A percentile compares a stretch with the other conserved stretches of the same genome.
Conservation (phyloP, 2,113 vertebrate species). For the Bombycilla garrulus region DNA sequence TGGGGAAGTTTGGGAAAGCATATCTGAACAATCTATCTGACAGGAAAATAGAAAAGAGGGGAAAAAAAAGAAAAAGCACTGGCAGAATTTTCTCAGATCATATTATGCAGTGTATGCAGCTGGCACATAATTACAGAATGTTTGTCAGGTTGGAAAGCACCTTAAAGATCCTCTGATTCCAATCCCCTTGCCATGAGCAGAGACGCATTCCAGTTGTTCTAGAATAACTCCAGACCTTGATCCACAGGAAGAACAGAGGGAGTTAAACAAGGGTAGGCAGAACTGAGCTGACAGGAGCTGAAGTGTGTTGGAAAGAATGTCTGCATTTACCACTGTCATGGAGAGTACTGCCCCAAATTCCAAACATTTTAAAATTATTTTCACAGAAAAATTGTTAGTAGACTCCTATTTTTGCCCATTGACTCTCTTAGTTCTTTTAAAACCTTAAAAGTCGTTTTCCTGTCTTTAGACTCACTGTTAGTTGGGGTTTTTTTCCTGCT, state of each 20-base stretch:
- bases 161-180: background rate
- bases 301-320: background rate
- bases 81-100: background rate
- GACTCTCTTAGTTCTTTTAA: background rate
- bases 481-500: accelerated
- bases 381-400: background rate
- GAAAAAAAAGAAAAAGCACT: background rate
- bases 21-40: background rate
- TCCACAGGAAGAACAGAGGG: background rate
- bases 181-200: background rate
- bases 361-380: background rate
- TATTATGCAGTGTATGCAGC: background rate
- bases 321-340: background rate
- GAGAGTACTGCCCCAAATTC: background rate
- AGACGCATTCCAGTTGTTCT: background rate
- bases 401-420: background rate
- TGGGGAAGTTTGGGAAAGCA: background rate
- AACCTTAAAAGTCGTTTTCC: background rate
- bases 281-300: background rate
- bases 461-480: background rate
- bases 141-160: background rate
- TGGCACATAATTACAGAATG: background rate
- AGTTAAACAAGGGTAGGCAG: background rate
- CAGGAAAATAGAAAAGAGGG: background rate
- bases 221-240: background rate